phyloP scores from a whole-genome alignment of 2,888 invertebrate species.

The Drosophila leonis region DNA sequence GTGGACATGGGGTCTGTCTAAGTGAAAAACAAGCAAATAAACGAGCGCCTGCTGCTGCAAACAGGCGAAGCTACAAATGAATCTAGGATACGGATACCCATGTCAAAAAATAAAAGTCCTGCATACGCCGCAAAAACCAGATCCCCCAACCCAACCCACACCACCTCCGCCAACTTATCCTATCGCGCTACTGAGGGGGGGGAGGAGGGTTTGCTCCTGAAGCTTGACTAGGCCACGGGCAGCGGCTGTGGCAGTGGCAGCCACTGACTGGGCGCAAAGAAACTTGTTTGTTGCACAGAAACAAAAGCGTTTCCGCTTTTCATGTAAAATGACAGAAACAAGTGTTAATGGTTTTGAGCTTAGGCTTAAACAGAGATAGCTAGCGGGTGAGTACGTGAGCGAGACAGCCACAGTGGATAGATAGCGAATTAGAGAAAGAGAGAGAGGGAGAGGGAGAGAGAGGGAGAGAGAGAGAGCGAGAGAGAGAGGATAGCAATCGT shows the following conservation, averaged over 20 bases:
- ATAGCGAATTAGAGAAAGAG: background rate
- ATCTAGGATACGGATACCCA: slow-evolving; percentile 76
- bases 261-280: slow-evolving; percentile 49
- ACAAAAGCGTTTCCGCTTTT: slow-evolving; percentile 79
- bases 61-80: slow-evolving; percentile 59
- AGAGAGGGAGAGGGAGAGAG: background rate
- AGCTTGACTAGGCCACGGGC: slow-evolving; percentile 56
- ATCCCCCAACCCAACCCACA: background rate
- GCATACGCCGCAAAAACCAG: slow-evolving; percentile 32
- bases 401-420: background rate
- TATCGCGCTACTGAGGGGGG: slow-evolving; percentile 29
- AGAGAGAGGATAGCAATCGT: background rate
- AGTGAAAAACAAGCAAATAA: slow-evolving; percentile 65
- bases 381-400: background rate
- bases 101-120: slow-evolving; percentile 69
- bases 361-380: slow-evolving; percentile 40
- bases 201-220: slow-evolving; percentile 15
- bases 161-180: background rate
- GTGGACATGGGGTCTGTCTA: slow-evolving; percentile 8
- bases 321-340: slow-evolving; percentile 81
- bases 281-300: slow-evolving; percentile 81
- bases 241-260: slow-evolving; percentile 36
- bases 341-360: slow-evolving; percentile 80
- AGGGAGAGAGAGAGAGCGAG: background rate
- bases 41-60: slow-evolving; percentile 49